Evolutionary conservation across 2,113 vertebrate species (phyloP).

Genomic region (Brachyhypopomus gauderio): DNA sequence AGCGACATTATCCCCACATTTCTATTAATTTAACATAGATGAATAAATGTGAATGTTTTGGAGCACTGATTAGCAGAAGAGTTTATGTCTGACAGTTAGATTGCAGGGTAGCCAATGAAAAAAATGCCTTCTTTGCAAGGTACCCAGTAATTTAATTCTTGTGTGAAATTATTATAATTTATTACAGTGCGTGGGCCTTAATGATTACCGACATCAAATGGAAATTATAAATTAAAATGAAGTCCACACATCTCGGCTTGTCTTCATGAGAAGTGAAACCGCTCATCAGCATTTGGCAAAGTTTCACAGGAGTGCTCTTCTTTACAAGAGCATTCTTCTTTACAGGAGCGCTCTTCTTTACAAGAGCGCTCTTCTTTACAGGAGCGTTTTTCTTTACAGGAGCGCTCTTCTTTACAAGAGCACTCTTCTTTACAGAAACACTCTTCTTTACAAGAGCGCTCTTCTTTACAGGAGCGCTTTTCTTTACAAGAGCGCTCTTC

Average conservation of each 20-base stretch:
- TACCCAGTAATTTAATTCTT: constrained; percentile 99
- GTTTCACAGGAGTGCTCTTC: constrained; percentile 41
- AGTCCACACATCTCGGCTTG: constrained; percentile 82
- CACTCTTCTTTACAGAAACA: neutral
- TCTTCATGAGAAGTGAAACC: constrained; percentile 68
- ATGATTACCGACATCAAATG: constrained; percentile 98
- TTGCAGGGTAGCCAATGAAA: constrained; percentile 91
- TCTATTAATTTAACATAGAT: constrained; percentile 98
- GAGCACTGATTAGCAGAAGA: constrained; percentile 94
- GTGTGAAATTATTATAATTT: constrained; percentile 99
- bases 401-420: neutral
- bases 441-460: neutral
- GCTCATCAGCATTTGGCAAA: constrained; percentile 59
- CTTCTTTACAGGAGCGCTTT: neutral
- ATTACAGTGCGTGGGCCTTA: constrained; percentile 95
- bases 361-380: neutral
- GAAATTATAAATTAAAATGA: constrained; percentile 93
- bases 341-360: neutral
- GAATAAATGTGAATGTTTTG: constrained; percentile 99
- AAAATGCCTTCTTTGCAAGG: constrained; percentile 86
- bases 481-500: neutral
- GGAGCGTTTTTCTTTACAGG: no score
- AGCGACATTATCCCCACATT: constrained; percentile 90
- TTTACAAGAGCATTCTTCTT: no score
- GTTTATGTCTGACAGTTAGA: constrained; percentile 98